These are phyloP conservation scores for Dunckerocampus dactyliophorus DNA, from an alignment of 2,113 vertebrate genomes.

Conservation along the genomic window DNA sequence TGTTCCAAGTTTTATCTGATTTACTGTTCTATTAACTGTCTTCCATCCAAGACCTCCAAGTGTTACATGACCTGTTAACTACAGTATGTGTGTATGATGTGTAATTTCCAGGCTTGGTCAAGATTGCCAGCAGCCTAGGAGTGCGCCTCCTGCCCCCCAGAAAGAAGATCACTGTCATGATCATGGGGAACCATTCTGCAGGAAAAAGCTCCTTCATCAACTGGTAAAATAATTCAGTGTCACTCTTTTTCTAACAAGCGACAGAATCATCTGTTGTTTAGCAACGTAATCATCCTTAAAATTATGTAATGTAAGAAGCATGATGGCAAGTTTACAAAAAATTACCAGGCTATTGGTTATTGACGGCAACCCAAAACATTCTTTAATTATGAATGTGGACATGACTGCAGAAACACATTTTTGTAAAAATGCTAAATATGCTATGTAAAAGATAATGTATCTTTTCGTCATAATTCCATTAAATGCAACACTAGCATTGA, in stretches of 20 bases:
- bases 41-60: neutral
- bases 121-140: conserved; percentile 68
- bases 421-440: neutral
- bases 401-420: neutral
- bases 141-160: conserved; percentile 71
- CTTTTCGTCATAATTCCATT: neutral
- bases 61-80: neutral
- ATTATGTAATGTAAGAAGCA: no score
- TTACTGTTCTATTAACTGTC: neutral
- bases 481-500: neutral
- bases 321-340: neutral
- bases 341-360: no score
- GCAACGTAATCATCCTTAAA: neutral
- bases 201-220: conserved; percentile 80
- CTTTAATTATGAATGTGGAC: neutral
- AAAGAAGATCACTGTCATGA: conserved; percentile 77
- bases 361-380: neutral
- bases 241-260: neutral
- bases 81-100: neutral
- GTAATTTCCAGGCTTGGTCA: conserved; percentile 68
- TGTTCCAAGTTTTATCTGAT: neutral
- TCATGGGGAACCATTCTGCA: conserved; percentile 79
- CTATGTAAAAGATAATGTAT: neutral
- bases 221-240: conserved; percentile 61
- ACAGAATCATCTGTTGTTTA: neutral